Conservation (phyloP, 1,140 invertebrate species). For the Galleria mellonella region DNA sequence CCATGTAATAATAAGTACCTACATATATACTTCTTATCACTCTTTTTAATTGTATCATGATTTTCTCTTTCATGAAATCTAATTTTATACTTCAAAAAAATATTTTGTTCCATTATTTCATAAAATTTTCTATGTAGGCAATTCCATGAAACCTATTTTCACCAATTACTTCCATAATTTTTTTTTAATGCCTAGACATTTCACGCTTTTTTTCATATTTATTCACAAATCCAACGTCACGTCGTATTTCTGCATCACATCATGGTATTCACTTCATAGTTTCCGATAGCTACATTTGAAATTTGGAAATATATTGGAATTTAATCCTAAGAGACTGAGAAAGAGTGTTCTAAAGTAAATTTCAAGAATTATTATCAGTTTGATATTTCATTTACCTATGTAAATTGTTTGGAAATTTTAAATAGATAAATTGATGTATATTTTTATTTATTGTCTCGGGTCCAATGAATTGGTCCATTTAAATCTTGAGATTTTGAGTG, state of each 20-base stretch:
- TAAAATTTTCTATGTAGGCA: too few relatives aligned
- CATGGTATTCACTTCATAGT: constrained; percentile 3
- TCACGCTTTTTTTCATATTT: too few relatives aligned
- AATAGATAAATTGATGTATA: constrained; percentile 6
- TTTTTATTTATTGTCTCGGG: constrained; percentile 19
- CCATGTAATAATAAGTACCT: neutral
- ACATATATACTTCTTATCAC: too few relatives aligned
- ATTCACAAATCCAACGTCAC: too few relatives aligned
- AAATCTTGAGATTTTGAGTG: constrained; percentile 4
- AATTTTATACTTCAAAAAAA: too few relatives aligned
- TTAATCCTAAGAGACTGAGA: constrained; percentile 67
- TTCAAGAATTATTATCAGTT: constrained; percentile 27
- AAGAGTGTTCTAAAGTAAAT: constrained; percentile 63
- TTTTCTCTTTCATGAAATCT: too few relatives aligned
- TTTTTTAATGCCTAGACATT: too few relatives aligned
- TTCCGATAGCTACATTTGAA: constrained; percentile 14
- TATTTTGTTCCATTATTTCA: too few relatives aligned
- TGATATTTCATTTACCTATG: constrained; percentile 9
- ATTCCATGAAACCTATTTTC: too few relatives aligned
- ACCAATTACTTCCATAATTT: too few relatives aligned
- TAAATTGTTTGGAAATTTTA: constrained; percentile 1
- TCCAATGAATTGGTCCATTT: constrained; percentile 33
- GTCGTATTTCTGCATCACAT: too few relatives aligned
- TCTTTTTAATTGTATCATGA: too few relatives aligned
- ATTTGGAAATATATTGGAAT: constrained; percentile 41